Evolutionary conservation across 92 coral and sea anemone genomes (phyloP).

Genomic region (Scolanthus callimorphus): DNA sequence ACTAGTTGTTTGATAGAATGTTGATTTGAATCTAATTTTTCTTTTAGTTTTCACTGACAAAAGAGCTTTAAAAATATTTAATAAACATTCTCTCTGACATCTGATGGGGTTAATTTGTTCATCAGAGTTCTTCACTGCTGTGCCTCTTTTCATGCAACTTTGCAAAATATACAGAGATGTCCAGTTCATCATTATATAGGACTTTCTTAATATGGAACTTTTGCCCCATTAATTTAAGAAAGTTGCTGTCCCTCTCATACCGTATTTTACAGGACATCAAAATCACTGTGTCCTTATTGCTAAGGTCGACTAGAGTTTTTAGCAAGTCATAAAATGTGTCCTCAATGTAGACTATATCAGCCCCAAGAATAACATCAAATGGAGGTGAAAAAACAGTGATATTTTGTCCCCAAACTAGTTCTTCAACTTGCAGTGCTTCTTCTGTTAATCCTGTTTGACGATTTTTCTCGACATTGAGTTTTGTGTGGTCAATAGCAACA

Average conservation of each 20-base stretch:
- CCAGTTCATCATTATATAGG: conserved; percentile 59
- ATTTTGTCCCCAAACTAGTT: conserved; percentile 93
- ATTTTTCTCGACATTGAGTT: conserved; percentile 69
- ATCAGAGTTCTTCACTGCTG: too few species aligned
- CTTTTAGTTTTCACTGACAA: too few species aligned
- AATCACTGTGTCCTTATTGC: conserved; percentile 56
- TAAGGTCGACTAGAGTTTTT: conserved; percentile 69
- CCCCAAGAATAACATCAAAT: conserved; percentile 81
- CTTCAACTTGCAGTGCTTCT: conserved; percentile 31
- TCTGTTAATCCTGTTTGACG: conserved; percentile 1
- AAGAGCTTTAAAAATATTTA: too few species aligned
- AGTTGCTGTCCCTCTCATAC: conserved; percentile 81
- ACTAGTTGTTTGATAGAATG: too few species aligned
- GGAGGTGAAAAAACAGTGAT: conserved; percentile 63
- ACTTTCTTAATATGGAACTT: conserved; percentile 45
- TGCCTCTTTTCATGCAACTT: too few species aligned
- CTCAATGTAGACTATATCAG: conserved; percentile 92
- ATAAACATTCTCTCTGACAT: too few species aligned
- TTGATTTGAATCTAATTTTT: too few species aligned
- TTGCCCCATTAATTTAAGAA: conserved; percentile 56
- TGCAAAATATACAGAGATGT: conserved; percentile 67
- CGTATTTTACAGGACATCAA: conserved; percentile 88
- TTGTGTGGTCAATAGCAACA: conserved; percentile 73
- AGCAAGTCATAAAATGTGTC: conserved; percentile 72
- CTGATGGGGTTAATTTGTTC: too few species aligned